Conservation (phyloP, 2,888 invertebrate species). For the Pharmacophagus antenor region DNA sequence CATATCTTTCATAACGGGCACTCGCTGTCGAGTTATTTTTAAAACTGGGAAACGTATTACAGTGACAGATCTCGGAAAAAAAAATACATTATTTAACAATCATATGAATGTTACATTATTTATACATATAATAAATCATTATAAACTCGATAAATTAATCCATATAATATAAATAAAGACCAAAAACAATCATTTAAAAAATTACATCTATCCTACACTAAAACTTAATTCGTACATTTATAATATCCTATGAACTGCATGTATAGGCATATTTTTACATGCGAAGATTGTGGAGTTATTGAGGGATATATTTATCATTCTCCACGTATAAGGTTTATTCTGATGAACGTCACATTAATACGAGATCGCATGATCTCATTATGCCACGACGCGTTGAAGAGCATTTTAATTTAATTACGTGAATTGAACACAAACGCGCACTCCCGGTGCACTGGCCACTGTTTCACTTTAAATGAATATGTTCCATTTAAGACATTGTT, state of each 20-base stretch:
- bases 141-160: too few species aligned
- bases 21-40: constrained; percentile 13
- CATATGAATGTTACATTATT: too few species aligned
- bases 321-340: constrained; percentile 7
- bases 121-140: too few species aligned
- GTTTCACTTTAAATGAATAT: neutral
- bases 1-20: constrained; percentile 12
- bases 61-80: neutral
- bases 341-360: constrained; percentile 5
- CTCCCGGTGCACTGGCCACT: neutral
- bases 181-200: too few species aligned
- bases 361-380: constrained; percentile 16
- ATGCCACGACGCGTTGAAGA: neutral
- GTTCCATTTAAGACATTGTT: neutral
- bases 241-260: neutral
- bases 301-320: constrained; percentile 4
- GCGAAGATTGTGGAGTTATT: neutral
- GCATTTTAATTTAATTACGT: constrained; percentile 24
- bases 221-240: neutral
- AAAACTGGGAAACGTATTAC: constrained; percentile 10
- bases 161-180: too few species aligned
- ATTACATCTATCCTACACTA: too few species aligned
- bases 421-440: neutral
- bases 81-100: neutral
- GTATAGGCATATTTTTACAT: neutral